These are phyloP conservation scores for Eulemur coronatus DNA, from an alignment of 2,797 vertebrate species.

Conservation along the genomic window DNA sequence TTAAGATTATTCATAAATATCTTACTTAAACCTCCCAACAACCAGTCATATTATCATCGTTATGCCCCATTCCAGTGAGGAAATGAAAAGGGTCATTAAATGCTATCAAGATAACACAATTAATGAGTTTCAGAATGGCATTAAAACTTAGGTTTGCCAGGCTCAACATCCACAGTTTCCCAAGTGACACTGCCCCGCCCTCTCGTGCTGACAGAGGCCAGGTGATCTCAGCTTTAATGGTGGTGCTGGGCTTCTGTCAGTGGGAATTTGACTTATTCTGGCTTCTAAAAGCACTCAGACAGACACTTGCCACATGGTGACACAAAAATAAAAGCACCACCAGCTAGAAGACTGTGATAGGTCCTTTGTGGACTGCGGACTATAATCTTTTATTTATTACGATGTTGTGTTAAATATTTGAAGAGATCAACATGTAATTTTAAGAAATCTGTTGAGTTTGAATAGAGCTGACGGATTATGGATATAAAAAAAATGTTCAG, in stretches of 20 bases:
- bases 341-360: constrained; percentile 23
- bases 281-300: constrained; percentile 39
- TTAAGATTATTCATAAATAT: background rate
- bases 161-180: background rate
- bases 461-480: constrained; percentile 52
- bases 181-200: background rate
- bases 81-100: background rate
- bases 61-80: background rate
- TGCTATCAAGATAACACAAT: background rate
- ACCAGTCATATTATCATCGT: too few relatives aligned
- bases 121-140: background rate
- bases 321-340: constrained; percentile 51
- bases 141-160: too few relatives aligned
- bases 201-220: background rate
- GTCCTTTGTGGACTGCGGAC: constrained; percentile 19
- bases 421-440: constrained; percentile 77
- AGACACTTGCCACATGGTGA: constrained; percentile 61
- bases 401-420: constrained; percentile 73
- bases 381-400: constrained; percentile 75
- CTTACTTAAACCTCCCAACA: background rate
- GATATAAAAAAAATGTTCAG: background rate
- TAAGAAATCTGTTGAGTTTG: constrained; percentile 61
- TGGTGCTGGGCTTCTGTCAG: background rate
- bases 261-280: constrained; percentile 46
- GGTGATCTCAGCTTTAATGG: background rate